Conservation (phyloP, 1,140 invertebrate species). For the Trichonephila clavipes region DNA sequence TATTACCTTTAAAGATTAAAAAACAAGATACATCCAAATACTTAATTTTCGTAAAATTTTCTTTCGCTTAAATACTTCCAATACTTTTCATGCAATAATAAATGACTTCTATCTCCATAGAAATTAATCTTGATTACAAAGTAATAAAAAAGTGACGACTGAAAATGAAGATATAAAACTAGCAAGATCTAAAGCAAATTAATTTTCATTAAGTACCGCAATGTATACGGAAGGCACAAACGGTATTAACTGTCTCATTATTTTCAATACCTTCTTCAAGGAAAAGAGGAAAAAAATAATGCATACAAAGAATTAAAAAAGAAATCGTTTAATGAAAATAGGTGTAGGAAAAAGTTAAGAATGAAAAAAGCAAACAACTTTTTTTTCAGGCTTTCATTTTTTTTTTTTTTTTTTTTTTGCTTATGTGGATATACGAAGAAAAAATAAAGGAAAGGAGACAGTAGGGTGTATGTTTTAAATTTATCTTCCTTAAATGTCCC, state of each 20-base stretch:
- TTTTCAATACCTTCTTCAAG: neutral
- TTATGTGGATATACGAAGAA: neutral
- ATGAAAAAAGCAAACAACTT: neutral
- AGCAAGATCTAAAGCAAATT: neutral
- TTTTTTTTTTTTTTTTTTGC: too few species aligned
- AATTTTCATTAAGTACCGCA: constrained; percentile 23
- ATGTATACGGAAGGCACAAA: neutral
- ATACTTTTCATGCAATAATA: neutral
- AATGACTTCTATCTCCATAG: neutral
- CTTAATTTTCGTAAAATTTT: neutral
- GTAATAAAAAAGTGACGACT: neutral
- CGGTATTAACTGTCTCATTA: constrained; percentile 17
- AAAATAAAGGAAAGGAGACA: neutral
- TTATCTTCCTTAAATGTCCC: constrained; percentile 10
- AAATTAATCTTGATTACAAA: neutral
- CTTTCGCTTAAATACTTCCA: neutral
- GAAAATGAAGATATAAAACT: neutral
- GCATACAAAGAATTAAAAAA: neutral
- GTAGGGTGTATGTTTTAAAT: neutral
- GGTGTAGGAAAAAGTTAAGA: neutral
- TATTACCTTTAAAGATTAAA: too few species aligned
- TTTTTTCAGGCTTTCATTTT: neutral
- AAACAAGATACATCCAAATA: too few species aligned
- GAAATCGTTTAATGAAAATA: neutral
- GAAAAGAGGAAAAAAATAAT: neutral